A percentile compares a stretch with the other conserved stretches of the same genome.
These are phyloP conservation scores for Autographa gamma DNA, from an alignment of 2,888 invertebrate genomes.

Conservation along the genomic window DNA sequence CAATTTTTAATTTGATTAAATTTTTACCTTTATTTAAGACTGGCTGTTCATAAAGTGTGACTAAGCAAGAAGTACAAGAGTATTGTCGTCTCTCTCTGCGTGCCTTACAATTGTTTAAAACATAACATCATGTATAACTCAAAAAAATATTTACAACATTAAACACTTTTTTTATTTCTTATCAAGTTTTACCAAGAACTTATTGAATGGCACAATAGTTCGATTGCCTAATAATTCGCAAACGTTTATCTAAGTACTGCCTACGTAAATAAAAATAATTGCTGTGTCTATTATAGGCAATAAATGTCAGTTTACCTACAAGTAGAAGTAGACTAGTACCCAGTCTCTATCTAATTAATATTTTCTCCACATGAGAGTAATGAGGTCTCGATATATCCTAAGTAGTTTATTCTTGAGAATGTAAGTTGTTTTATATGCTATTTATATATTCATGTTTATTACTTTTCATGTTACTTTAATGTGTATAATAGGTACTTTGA, in stretches of 20 bases:
- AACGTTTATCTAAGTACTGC: constrained; percentile 12
- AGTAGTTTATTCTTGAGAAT: constrained; percentile 9
- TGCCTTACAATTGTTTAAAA: too few species aligned
- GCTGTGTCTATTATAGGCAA: constrained; percentile 43
- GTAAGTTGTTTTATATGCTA: background rate
- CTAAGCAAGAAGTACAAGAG: too few species aligned
- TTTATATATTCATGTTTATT: background rate
- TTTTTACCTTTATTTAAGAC: too few species aligned
- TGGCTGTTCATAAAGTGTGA: too few species aligned
- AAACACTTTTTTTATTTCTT: background rate
- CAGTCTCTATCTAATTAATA: constrained; percentile 62
- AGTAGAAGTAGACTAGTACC: constrained; percentile 26
- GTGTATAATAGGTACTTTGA: too few species aligned
- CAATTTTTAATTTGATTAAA: too few species aligned
- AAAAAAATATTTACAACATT: background rate
- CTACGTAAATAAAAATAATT: constrained; percentile 19
- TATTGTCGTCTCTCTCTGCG: too few species aligned
- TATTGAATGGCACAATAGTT: too few species aligned
- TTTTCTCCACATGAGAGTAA: constrained; percentile 59
- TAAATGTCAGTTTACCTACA: constrained; percentile 59
- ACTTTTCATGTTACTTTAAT: background rate
- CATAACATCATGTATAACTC: too few species aligned
- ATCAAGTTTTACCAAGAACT: too few species aligned
- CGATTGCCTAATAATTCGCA: constrained; percentile 22
- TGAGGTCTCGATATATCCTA: constrained; percentile 46